Base-by-base conservation (phyloP, 2,113 vertebrate genomes). In the Xenopus laevis region DNA sequence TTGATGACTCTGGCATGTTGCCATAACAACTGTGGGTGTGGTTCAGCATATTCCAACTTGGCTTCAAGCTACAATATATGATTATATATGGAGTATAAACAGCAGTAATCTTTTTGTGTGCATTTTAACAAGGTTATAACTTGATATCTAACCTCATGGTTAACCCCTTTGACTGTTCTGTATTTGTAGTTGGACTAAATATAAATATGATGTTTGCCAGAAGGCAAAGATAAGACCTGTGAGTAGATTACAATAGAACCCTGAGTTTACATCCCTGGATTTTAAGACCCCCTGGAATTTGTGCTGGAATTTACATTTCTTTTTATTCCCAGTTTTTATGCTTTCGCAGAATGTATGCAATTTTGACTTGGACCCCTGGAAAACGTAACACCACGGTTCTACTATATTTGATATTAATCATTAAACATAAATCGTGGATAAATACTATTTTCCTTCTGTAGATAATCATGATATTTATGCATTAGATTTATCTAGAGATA, bases 51-150 rank as follows among this genome's bases (percentile, higher is more conserved):
- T 47, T 61, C 55, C 27, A 11, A 15, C 50, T 57, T 68, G 55
- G 65, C 65, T 61, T 44, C 21, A 67, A 68, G 72, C n/a, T n/a
- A n/a, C n/a, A n/a, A 64, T 60, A 68, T 67, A 53, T 74, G 60
- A 68, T 33, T 40, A 74, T 50, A 68, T 74, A 74, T 66, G 50
- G 27, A 47, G 58, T 23, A 75, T 68, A 68, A 77, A 77, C 13
- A 27, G 23, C 23, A 27, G 23, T 27, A 27, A 71, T 15, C 61
- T 57, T 13, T 27, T 65, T 17, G 57, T 50, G 27, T 71, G 50
- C 16, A 63, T 33, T 61, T 60, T 63, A 71, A 67, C 18, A 60
- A 33, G 20, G 55, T 50, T n/a, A 68, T 30, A 20, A 10, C 12
- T 61, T 65, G n/a, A 46, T 58, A n/a, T 70, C 4, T 7, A 71